phyloP scores from a whole-genome alignment of 23 tunicate genomes.

The Ascidia mentula region DNA sequence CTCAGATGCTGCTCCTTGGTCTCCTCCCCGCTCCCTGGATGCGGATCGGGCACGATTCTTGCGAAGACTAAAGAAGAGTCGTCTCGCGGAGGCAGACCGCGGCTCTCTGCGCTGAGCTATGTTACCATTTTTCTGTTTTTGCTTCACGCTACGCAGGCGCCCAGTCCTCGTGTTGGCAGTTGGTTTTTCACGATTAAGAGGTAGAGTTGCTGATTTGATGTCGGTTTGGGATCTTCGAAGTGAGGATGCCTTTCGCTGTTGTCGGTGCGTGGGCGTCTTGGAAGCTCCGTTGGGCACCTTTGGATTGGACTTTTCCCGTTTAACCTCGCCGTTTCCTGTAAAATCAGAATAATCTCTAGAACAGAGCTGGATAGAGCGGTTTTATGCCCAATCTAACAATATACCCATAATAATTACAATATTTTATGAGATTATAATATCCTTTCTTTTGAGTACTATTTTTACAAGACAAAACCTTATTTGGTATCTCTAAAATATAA shows the following conservation, averaged over 20 bases:
- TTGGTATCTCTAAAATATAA: too few relatives aligned
- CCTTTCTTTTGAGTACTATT: too few relatives aligned
- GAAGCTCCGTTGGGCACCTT: not conserved
- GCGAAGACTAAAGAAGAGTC: conserved; percentile 59
- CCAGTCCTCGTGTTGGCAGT: conserved; percentile 31
- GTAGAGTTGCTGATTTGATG: not conserved
- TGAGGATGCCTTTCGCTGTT: not conserved
- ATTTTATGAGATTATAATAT: too few relatives aligned
- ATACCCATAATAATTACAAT: too few relatives aligned
- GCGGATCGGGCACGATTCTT: conserved; percentile 73
- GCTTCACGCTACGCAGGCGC: conserved; percentile 42
- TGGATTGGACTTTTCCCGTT: not conserved
- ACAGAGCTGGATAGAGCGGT: too few relatives aligned
- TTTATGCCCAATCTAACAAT: too few relatives aligned
- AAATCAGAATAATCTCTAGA: too few relatives aligned
- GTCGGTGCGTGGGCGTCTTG: not conserved
- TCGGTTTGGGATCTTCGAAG: conserved; percentile 1
- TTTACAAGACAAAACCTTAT: too few relatives aligned
- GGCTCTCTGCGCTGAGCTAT: not conserved
- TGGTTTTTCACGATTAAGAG: not conserved
- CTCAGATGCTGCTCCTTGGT: conserved; percentile 13
- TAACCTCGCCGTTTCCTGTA: not conserved
- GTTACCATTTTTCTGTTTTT: conserved; percentile 21
- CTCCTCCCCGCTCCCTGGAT: conserved; percentile 30
- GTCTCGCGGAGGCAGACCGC: conserved; percentile 75